These are phyloP conservation scores for Platycheirus rosarum DNA, from an alignment of 2,888 invertebrate genomes.

Conservation along the genomic window DNA sequence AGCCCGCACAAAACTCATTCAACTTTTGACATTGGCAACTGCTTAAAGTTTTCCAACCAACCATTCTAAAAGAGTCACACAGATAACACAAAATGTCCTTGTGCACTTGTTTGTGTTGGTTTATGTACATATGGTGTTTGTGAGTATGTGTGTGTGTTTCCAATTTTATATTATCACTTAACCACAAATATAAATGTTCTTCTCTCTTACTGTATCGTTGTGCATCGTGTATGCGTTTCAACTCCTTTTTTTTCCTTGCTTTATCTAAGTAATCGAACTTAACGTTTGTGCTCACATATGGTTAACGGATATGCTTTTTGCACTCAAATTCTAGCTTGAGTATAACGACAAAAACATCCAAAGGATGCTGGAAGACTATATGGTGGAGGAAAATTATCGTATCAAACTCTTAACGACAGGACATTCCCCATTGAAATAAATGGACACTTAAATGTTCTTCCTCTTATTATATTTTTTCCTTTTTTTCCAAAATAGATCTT, in stretches of 20 bases:
- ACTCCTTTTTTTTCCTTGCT: not conserved
- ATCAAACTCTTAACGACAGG: constrained; percentile 64
- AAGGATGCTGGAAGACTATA: not conserved
- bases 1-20: constrained; percentile 42
- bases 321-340: constrained; percentile 13
- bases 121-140: no score
- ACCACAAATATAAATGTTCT: constrained; percentile 61
- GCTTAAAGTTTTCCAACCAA: constrained; percentile 42
- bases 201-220: constrained; percentile 8
- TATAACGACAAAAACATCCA: not conserved
- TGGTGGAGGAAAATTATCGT: constrained; percentile 55
- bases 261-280: constrained; percentile 62
- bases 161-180: constrained; percentile 62
- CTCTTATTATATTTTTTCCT: not conserved
- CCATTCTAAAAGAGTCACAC: constrained; percentile 20
- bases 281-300: constrained; percentile 38
- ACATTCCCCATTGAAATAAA: constrained; percentile 68
- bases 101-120: not conserved
- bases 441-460: constrained; percentile 53
- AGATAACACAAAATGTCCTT: constrained; percentile 38
- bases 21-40: constrained; percentile 59
- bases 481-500: constrained; percentile 18
- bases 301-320: constrained; percentile 41
- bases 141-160: constrained; percentile 14
- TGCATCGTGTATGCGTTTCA: constrained; percentile 5